These are phyloP conservation scores for Acanthurus tractus DNA, from an alignment of 2,797 vertebrate genomes.

Conservation along the genomic window DNA sequence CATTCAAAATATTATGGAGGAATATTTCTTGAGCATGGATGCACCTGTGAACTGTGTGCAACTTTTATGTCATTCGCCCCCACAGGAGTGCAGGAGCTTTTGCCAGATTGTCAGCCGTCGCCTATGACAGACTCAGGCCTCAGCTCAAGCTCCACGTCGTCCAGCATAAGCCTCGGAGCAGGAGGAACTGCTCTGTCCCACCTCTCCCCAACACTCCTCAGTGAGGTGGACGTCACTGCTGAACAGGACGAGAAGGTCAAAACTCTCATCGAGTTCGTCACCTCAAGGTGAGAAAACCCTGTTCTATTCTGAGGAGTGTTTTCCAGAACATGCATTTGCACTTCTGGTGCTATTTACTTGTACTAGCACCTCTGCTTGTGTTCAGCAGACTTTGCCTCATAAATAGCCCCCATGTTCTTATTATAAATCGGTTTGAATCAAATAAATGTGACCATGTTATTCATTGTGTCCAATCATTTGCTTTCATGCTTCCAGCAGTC, in stretches of 20 bases:
- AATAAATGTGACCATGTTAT: neutral
- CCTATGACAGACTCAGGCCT: slow-evolving; percentile 99
- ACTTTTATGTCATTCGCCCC: slow-evolving; percentile 27
- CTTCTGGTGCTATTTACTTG: neutral
- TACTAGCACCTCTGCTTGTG: neutral
- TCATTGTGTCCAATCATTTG: slow-evolving; percentile 68
- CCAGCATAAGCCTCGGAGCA: slow-evolving; percentile 95
- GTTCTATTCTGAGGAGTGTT: neutral
- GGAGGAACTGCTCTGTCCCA: slow-evolving; percentile 82
- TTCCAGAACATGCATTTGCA: neutral
- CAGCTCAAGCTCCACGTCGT: slow-evolving; percentile 98
- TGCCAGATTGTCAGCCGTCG: slow-evolving; percentile 96
- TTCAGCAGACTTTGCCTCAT: neutral
- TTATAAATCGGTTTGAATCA: neutral
- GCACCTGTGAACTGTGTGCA: no score
- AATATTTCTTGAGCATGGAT: neutral
- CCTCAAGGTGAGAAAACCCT: slow-evolving; percentile 90
- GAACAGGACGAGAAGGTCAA: slow-evolving; percentile 97
- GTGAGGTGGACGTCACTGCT: slow-evolving; percentile 91
- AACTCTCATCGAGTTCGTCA: slow-evolving; percentile 98
- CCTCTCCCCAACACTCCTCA: slow-evolving; percentile 90
- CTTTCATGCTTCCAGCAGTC: slow-evolving; percentile 81
- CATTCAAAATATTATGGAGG: neutral
- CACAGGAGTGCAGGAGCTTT: slow-evolving; percentile 91
- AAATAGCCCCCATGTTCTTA: neutral